Evolutionary conservation across 2,888 invertebrate genomes (phyloP), one percentile per base, ranked within the genome.

Genomic region (Coremacera marginata): DNA sequence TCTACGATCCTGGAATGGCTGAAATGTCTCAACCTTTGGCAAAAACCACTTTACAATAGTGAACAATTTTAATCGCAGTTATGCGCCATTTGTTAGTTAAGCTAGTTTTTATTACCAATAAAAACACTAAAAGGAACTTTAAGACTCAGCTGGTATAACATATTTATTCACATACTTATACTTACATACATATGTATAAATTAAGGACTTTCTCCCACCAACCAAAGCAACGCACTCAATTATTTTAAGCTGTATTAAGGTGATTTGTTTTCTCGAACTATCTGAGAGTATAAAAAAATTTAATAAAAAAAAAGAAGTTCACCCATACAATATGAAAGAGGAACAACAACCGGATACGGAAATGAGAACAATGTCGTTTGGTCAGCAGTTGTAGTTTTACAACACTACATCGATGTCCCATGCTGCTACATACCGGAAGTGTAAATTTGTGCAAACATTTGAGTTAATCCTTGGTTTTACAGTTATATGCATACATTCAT

Each of bases 391-490:
- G 62, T 16, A 62, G 11, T 44, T 49, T 68, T 25, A 49, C 68
- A 49, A 49, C 49, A 44, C n/a, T n/a, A n/a, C 68, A 68, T 49
- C n/a, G 63, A 51, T 3, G 74, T n/a, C 65, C 71, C 52, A 55
- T 22, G 52, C 27, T 22, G 74, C 74, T 31, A 31, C 31, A n/a
- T 52, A 31, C 34, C 65, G 74, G 74, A 74, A 74, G 74, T 74
- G 74, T 74, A 74, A 74, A 74, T 63, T 63, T 74, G 74, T 37
- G 65, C 74, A 74, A 74, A 74, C 74, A 74, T 65, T 68, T 74
- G 74, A 65, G 74, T 74, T 74, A 74, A 74, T 63, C 74, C 74
- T 22, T 31, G 74, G 74, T 65, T 65, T 74, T 74, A 74, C 74
- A 65, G 51, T 49, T 27, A 73, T 62, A 77, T 37, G 60, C 70